phyloP scores from a whole-genome alignment of 2,113 vertebrate genomes.

The Aspidoscelis tigris region DNA sequence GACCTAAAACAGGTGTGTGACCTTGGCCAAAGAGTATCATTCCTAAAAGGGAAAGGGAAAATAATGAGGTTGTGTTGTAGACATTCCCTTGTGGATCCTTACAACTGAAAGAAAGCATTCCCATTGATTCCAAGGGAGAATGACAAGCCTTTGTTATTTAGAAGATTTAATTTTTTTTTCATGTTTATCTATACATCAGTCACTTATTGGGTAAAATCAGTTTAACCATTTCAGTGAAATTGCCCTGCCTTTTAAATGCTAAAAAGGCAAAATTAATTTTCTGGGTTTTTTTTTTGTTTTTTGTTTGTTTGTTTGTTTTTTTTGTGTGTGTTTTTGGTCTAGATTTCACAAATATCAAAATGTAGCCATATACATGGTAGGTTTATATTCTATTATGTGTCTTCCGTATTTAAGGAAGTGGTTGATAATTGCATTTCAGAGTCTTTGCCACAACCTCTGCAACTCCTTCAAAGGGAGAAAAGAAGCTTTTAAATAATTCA shows the following conservation, averaged over 20 bases:
- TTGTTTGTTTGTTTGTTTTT: conserved; percentile 15
- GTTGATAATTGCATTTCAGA: conserved; percentile 32
- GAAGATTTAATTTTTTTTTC: neutral
- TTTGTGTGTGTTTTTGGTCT: neutral
- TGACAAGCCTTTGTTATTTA: too few species aligned
- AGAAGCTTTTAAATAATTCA: conserved; percentile 53
- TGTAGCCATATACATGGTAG: neutral
- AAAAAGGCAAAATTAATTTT: conserved; percentile 1
- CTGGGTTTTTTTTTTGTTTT: too few species aligned
- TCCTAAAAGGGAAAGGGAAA: too few species aligned
- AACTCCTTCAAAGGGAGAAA: conserved; percentile 37
- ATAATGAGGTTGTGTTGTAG: too few species aligned
- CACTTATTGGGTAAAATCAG: neutral
- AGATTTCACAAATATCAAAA: neutral
- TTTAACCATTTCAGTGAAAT: conserved; percentile 1
- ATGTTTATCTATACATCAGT: conserved; percentile 6
- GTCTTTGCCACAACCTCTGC: conserved; percentile 23
- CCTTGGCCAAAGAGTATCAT: too few species aligned
- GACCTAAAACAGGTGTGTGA: too few species aligned
- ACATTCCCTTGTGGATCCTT: too few species aligned
- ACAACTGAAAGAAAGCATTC: too few species aligned
- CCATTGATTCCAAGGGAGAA: too few species aligned
- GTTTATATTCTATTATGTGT: conserved; percentile 42
- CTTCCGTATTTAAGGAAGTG: conserved; percentile 26
- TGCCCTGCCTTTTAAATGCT: neutral